Percentiles rank a stretch among this genome's conserved stretches.
Conservation (phyloP, 2,888 invertebrate genomes). For the Mechanitis mazaeus region DNA sequence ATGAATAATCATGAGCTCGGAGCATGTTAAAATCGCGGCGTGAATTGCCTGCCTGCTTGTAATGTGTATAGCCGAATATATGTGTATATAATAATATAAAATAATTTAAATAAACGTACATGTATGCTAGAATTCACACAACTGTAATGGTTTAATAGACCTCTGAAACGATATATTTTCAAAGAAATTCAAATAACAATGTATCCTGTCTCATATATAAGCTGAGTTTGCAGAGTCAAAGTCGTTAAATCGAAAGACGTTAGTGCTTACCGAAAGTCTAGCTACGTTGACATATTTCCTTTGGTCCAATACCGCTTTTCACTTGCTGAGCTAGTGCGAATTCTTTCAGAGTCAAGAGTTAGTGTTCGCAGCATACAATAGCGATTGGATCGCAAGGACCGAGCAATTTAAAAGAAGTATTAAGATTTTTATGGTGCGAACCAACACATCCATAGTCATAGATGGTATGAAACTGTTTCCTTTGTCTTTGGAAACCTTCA, state of each 20-base stretch:
- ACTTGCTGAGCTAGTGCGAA: slow-evolving; percentile 19
- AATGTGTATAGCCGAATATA: too few species aligned
- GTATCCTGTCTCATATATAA: slow-evolving; percentile 12
- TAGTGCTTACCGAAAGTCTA: slow-evolving; percentile 20
- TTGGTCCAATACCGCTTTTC: slow-evolving; percentile 9
- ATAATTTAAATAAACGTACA: too few species aligned
- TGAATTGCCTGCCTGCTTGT: too few species aligned
- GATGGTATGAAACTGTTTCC: slow-evolving; percentile 51
- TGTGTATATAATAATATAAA: too few species aligned
- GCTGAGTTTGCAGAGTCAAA: slow-evolving; percentile 20
- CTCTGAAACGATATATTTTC: not conserved
- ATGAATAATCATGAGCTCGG: too few species aligned
- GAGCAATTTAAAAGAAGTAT: slow-evolving; percentile 47
- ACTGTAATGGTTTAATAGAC: not conserved
- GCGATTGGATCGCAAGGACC: slow-evolving; percentile 52
- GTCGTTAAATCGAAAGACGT: slow-evolving; percentile 22
- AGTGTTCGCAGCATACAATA: slow-evolving; percentile 47
- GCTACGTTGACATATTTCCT: slow-evolving; percentile 24
- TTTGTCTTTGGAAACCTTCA: slow-evolving; percentile 51
- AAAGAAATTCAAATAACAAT: slow-evolving; percentile 2
- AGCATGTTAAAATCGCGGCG: too few species aligned
- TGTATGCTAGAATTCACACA: too few species aligned
- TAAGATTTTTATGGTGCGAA: slow-evolving; percentile 44
- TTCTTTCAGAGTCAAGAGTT: slow-evolving; percentile 46
- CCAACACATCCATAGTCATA: slow-evolving; percentile 44